These are phyloP conservation scores for Dendronephthya gigantea DNA, from an alignment of 64 coral and sea anemone species.

Conservation along the genomic window DNA sequence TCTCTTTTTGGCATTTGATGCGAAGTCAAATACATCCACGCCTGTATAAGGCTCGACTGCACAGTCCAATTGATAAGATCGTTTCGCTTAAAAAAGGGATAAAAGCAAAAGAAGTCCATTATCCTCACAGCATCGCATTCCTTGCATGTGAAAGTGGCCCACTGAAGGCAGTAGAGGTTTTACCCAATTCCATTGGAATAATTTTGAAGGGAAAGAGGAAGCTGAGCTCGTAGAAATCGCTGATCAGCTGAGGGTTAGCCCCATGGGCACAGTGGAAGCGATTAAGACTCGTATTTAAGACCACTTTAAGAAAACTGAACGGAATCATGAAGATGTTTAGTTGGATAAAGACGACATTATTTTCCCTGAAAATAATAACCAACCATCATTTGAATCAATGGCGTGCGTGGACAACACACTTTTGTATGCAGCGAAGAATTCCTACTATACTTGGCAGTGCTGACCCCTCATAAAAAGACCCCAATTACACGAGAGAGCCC, in stretches of 20 bases:
- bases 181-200: conserved; percentile 38
- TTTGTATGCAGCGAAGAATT: conserved; percentile 30
- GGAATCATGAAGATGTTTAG: conserved; percentile 40
- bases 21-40: conserved; percentile 32
- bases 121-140: conserved; percentile 31
- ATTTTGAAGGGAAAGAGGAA: conserved; percentile 43
- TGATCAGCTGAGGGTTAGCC: conserved; percentile 42
- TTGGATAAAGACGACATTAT: conserved; percentile 45
- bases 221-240: conserved; percentile 38
- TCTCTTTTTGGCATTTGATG: conserved; percentile 40
- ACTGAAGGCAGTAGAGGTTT: conserved; percentile 44
- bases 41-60: conserved; percentile 39
- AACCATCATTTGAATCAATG: conserved; percentile 55
- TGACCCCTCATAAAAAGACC: too few relatives aligned
- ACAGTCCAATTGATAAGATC: conserved; percentile 54
- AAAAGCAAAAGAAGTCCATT: conserved; percentile 43
- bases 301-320: conserved; percentile 31
- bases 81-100: conserved; percentile 34
- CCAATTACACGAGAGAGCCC: too few relatives aligned
- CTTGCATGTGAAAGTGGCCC: conserved; percentile 43
- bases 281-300: conserved; percentile 47
- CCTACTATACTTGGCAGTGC: too few relatives aligned
- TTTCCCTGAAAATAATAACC: conserved; percentile 26
- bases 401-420: conserved; percentile 41
- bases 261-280: conserved; percentile 31